Conservation (phyloP, 2,113 vertebrate genomes). For the Uria aalge region DNA sequence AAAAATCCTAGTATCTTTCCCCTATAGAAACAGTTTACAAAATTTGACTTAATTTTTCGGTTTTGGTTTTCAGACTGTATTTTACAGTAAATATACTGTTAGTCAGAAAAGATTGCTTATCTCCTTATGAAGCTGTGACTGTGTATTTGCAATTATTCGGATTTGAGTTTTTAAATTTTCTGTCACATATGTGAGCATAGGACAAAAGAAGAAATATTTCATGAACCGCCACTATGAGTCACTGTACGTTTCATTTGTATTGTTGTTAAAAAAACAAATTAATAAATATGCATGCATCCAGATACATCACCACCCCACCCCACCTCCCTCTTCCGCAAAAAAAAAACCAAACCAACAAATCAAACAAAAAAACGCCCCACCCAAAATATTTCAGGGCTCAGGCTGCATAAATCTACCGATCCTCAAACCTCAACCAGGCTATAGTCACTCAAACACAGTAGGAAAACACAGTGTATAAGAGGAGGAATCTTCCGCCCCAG, state of each 20-base stretch:
- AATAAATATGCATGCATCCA: accelerated
- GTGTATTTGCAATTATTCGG: background rate
- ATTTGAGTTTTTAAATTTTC: background rate
- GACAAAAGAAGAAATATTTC: background rate
- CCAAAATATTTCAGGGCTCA: background rate
- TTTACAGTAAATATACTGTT: background rate
- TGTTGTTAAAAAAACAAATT: background rate
- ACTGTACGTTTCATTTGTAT: background rate
- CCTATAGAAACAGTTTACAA: background rate
- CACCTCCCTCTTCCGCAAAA: accelerated
- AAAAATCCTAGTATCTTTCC: background rate
- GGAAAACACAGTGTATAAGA: background rate
- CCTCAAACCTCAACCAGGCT: background rate
- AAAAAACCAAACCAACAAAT: background rate
- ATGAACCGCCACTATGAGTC: background rate
- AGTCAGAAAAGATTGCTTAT: background rate
- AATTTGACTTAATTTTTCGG: background rate
- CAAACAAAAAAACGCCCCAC: background rate
- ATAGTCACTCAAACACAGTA: background rate
- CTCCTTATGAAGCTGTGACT: background rate
- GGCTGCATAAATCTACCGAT: background rate
- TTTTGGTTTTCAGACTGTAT: background rate
- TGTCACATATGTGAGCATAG: background rate
- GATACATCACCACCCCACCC: background rate
- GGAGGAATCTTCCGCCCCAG: background rate